These are phyloP conservation scores for Drosophila leonis DNA, from an alignment of 2,888 invertebrate species.

Conservation along the genomic window DNA sequence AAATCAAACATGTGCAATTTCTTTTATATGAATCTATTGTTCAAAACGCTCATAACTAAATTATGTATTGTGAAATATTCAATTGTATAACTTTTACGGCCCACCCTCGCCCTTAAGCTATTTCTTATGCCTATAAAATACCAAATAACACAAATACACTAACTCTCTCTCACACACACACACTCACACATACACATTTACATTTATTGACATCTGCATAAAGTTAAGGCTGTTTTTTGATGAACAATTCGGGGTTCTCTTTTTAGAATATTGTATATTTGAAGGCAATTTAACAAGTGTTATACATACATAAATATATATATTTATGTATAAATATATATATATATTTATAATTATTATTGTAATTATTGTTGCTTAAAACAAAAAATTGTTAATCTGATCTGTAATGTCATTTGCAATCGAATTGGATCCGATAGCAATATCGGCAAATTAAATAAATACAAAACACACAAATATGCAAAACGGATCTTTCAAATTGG, in stretches of 20 bases:
- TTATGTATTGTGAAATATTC: slow-evolving; percentile 54
- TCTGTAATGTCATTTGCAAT: slow-evolving; percentile 70
- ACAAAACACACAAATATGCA: slow-evolving; percentile 26
- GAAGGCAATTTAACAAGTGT: slow-evolving; percentile 68
- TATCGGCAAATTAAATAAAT: slow-evolving; percentile 57
- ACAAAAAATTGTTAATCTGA: slow-evolving; percentile 63
- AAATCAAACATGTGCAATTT: slow-evolving; percentile 78
- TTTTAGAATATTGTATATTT: slow-evolving; percentile 72
- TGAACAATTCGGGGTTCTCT: slow-evolving; percentile 67
- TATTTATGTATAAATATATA: slow-evolving; percentile 7
- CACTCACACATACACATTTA: slow-evolving; percentile 10
- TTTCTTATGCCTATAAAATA: slow-evolving; percentile 42
- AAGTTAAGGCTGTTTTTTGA: slow-evolving; percentile 79
- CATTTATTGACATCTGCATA: slow-evolving; percentile 63
- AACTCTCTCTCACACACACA: neutral
- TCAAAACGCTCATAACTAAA: slow-evolving; percentile 65
- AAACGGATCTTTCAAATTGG: slow-evolving; percentile 35
- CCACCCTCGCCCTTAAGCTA: slow-evolving; percentile 33
- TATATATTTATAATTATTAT: slow-evolving; percentile 52
- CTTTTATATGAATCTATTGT: slow-evolving; percentile 78
- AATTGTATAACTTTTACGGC: slow-evolving; percentile 53
- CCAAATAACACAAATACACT: slow-evolving; percentile 16
- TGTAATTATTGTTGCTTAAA: slow-evolving; percentile 74
- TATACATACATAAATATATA: slow-evolving; percentile 50
- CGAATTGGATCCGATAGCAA: slow-evolving; percentile 59